These are phyloP conservation scores for Scaptomyza caliginosa DNA, from an alignment of 2,888 invertebrate genomes.

Conservation along the genomic window DNA sequence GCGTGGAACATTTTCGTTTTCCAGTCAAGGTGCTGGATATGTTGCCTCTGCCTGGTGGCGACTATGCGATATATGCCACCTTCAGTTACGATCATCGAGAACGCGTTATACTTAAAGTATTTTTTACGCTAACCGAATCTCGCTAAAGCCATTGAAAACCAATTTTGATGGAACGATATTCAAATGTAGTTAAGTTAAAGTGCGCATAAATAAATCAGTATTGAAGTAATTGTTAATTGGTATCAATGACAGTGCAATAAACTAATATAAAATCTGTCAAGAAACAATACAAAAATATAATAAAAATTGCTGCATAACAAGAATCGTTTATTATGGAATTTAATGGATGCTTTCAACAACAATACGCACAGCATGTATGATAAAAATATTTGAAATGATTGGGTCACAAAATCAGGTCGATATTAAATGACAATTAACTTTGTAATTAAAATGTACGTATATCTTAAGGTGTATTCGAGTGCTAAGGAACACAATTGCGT, in stretches of 20 bases:
- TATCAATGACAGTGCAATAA: conserved; percentile 59
- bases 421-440: conserved; percentile 6
- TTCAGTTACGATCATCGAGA: conserved; percentile 46
- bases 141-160: conserved; percentile 13
- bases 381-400: conserved; percentile 26
- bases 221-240: conserved; percentile 40
- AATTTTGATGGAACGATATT: background rate
- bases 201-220: conserved; percentile 27
- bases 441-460: conserved; percentile 4
- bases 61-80: conserved; percentile 66
- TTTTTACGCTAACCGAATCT: conserved; percentile 59
- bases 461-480: background rate
- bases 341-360: conserved; percentile 19
- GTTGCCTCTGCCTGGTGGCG: conserved; percentile 66
- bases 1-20: conserved; percentile 60
- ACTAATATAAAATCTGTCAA: conserved; percentile 52
- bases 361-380: conserved; percentile 11
- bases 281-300: conserved; percentile 12
- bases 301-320: conserved; percentile 4
- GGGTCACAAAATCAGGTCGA: conserved; percentile 41
- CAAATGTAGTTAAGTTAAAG: conserved; percentile 19
- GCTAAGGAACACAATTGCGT: conserved; percentile 1
- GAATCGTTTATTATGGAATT: conserved; percentile 1
- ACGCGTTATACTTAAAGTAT: conserved; percentile 51
- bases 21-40: conserved; percentile 54